A percentile compares a stretch with the other conserved stretches of the same genome.
phyloP scores from a whole-genome alignment of 2,113 vertebrate species.

The Emydura subglobosa region DNA sequence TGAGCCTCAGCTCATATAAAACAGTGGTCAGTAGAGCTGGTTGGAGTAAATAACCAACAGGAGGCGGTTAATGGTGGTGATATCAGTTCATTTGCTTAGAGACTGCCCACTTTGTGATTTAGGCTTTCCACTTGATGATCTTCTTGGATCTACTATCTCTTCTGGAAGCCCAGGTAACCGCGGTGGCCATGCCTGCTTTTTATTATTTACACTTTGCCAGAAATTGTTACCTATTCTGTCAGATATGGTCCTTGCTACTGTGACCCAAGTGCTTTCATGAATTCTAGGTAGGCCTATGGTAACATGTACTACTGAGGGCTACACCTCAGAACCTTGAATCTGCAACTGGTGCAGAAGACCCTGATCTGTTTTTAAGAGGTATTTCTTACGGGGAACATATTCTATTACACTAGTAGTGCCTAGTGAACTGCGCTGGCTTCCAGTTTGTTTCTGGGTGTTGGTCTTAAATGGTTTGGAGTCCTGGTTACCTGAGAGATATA shows the following conservation, averaged over 20 bases:
- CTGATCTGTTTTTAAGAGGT: not conserved
- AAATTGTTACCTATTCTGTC: not conserved
- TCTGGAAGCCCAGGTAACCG: not conserved
- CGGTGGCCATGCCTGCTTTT: not conserved
- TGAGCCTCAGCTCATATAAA: not conserved
- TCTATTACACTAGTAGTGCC: not conserved
- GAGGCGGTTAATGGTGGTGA: not conserved
- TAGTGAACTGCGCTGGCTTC: not conserved
- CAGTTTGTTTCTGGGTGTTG: not conserved
- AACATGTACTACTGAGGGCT: not conserved
- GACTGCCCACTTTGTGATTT: not conserved
- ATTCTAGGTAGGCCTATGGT: not conserved
- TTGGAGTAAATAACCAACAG: not conserved
- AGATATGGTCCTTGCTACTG: not conserved
- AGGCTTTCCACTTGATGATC: not conserved
- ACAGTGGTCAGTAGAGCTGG: not conserved
- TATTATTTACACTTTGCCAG: not conserved
- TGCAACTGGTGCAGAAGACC: not conserved
- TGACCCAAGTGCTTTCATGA: not conserved
- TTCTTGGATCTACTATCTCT: fast-evolving
- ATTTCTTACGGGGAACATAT: not conserved
- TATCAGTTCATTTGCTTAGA: not conserved
- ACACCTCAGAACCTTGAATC: not conserved
- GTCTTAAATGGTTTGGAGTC: not conserved
- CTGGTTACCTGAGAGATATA: not conserved